Evolutionary conservation across 2,888 invertebrate genomes (phyloP).

Genomic region (Cantharis rufa): DNA sequence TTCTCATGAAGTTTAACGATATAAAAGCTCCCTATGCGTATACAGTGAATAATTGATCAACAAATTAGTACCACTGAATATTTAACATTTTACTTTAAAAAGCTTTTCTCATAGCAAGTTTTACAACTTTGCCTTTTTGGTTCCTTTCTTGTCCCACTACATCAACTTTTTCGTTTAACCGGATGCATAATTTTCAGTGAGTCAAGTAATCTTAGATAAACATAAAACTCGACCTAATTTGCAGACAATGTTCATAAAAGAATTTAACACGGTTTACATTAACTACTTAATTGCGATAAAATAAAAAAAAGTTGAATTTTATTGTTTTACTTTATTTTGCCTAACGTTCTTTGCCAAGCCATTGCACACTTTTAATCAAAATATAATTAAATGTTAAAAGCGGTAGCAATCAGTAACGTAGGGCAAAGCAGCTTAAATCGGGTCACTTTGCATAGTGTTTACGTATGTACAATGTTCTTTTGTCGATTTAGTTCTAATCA

Average conservation of each 20-base stretch:
- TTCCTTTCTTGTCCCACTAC: constrained; percentile 13
- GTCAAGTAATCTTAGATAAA: neutral
- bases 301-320: neutral
- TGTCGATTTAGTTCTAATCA: neutral
- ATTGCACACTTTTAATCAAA: neutral
- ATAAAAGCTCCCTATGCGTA: constrained; percentile 20
- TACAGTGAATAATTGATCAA: constrained; percentile 36
- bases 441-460: neutral
- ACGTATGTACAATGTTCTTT: neutral
- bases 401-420: neutral
- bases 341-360: neutral
- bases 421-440: neutral
- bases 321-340: neutral
- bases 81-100: constrained; percentile 29
- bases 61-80: constrained; percentile 37
- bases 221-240: neutral
- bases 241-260: neutral
- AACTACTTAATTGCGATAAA: neutral
- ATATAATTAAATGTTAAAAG: neutral
- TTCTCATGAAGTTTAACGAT: constrained; percentile 25
- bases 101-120: constrained; percentile 26
- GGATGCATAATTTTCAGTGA: neutral
- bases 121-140: constrained; percentile 21
- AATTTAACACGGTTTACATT: neutral
- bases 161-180: neutral